Evolutionary conservation across 2,888 invertebrate species (phyloP), one percentile per base, ranked within the genome.

Genomic region (Hirudinaria manillensis): DNA sequence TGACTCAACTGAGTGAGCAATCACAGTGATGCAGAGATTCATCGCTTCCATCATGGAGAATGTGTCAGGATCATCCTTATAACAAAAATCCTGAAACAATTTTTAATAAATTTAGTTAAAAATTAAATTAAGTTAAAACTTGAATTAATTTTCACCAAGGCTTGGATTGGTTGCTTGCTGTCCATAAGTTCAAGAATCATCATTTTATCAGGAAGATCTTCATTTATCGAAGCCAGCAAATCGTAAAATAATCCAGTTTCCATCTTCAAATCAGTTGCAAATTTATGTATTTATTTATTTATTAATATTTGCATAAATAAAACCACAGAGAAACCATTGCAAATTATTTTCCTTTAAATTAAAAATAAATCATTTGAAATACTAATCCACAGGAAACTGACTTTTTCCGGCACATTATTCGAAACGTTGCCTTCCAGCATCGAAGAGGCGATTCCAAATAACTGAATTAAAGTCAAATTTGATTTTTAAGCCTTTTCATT

Each of bases 1-100:
- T 76, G 97, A 95, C 85, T 99, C 98, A 7, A 98, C 94, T 0
- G 98, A 92, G 85, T 98, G 99, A 0, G 97, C 96, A 6, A 98
- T 94, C 0, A 99, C 98, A 90, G 99, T 98, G 0, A 99, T 96
- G 84, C 98, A 98, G 75, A 98, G 89, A n/a, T 96, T 95, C 83
- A 99, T 94, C 81, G 96, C 96, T 84, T 99, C 98, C 77, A 98
- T 87, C 10, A 99, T 93, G 16, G 93, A 93, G 74, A 98, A 96
- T 89, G 94, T 94, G 85, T 97, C 97, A 73, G 94, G 92, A 83
- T 99, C 98, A 84, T 98, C 97, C 80, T 96, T 92, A 85, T 99
- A 99, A 85, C 99, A 99, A 86, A 99, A 97, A 87, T 99, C 99
- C 85, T 85, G 80, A 38, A 80, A 79, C 19, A 77, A 16, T 68